phyloP scores from a whole-genome alignment of 2,888 invertebrate species.

The Sarcophaga rosellei region DNA sequence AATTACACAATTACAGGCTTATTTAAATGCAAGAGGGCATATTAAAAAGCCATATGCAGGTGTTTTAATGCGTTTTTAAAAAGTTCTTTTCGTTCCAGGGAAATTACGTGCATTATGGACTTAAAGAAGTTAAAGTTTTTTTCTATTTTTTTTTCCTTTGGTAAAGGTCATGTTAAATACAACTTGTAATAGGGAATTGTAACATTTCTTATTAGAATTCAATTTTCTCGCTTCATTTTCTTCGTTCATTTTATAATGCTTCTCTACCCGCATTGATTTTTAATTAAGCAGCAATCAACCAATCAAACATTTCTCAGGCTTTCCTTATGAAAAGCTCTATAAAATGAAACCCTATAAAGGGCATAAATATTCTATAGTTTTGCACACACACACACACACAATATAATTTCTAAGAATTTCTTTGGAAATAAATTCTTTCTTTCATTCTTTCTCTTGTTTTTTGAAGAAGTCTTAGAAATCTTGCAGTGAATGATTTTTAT shows the following conservation, averaged over 20 bases:
- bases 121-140: background rate
- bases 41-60: background rate
- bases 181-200: background rate
- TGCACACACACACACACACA: background rate
- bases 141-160: no score
- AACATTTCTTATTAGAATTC: no score
- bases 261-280: conserved; percentile 53
- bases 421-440: background rate
- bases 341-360: background rate
- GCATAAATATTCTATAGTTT: background rate
- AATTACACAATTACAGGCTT: background rate
- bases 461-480: background rate
- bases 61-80: background rate
- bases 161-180: background rate
- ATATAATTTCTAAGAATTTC: background rate
- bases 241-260: background rate
- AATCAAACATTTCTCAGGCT: background rate
- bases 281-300: conserved; percentile 24
- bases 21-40: background rate
- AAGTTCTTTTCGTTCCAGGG: background rate
- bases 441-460: background rate
- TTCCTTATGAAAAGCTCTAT: background rate
- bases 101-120: background rate
- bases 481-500: background rate
- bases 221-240: no score